Evolutionary conservation across 1,140 invertebrate species (phyloP).

Genomic region (Pectinophora gossypiella): DNA sequence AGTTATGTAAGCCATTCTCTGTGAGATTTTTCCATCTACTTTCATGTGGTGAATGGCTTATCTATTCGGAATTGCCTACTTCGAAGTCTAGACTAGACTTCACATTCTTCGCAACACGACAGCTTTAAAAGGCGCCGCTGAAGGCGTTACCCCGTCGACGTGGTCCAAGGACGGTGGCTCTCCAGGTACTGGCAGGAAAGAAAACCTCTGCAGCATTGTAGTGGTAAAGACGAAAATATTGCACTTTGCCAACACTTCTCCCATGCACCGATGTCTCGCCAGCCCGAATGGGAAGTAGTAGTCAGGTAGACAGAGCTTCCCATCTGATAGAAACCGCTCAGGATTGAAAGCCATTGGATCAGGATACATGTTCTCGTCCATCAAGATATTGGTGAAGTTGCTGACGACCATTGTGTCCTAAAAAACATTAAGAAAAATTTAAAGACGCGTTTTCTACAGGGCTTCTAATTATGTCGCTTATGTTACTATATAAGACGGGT

Average conservation of each 20-base stretch:
- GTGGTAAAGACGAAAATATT: slow-evolving; percentile 91
- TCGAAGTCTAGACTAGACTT: too few species aligned
- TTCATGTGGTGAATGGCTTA: too few species aligned
- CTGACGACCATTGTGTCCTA: slow-evolving; percentile 89
- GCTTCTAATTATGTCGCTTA: too few species aligned
- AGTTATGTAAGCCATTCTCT: too few species aligned
- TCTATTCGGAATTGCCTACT: too few species aligned
- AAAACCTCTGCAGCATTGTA: slow-evolving; percentile 86
- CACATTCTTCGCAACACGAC: slow-evolving; percentile 63
- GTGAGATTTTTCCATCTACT: too few species aligned
- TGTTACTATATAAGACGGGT: too few species aligned
- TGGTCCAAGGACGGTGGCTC: slow-evolving; percentile 79
- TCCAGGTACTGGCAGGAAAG: slow-evolving; percentile 79
- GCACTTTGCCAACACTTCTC: slow-evolving; percentile 75
- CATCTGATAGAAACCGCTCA: slow-evolving; percentile 84
- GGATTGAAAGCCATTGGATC: slow-evolving; percentile 86
- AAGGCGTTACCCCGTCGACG: slow-evolving; percentile 84
- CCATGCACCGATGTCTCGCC: slow-evolving; percentile 80
- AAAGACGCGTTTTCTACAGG: too few species aligned
- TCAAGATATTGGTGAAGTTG: slow-evolving; percentile 87
- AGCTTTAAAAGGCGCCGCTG: slow-evolving; percentile 82
- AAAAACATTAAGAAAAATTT: too few species aligned
- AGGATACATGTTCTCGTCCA: slow-evolving; percentile 81
- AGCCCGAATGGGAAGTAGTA: slow-evolving; percentile 87
- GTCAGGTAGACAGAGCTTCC: slow-evolving; percentile 81